Evolutionary conservation across 2,113 vertebrate species (phyloP).

Genomic region (Odontesthes bonariensis): DNA sequence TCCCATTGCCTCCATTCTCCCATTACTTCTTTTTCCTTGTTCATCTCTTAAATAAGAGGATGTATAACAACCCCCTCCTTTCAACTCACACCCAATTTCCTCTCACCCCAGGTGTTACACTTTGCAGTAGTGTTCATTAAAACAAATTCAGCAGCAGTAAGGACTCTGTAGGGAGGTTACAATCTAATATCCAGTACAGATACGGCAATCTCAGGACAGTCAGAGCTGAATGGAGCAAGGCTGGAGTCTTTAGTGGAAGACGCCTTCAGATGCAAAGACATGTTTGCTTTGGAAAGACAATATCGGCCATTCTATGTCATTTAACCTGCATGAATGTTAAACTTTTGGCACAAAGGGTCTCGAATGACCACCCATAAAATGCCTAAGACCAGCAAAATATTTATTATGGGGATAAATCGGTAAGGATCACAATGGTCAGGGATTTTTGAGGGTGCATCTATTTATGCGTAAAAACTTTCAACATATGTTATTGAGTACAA

Average conservation of each 20-base stretch:
- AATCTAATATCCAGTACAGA: constrained; percentile 59
- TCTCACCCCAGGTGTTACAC: constrained; percentile 67
- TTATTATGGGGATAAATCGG: constrained; percentile 49
- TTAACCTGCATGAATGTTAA: constrained; percentile 58
- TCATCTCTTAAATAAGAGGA: constrained; percentile 62
- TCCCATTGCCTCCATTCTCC: constrained; percentile 12
- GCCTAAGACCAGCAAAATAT: constrained; percentile 56
- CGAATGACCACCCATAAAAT: constrained; percentile 51
- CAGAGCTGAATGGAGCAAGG: neutral
- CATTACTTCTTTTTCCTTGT: constrained; percentile 37
- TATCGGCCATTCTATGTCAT: constrained; percentile 46
- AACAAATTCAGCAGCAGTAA: constrained; percentile 64
- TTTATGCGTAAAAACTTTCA: constrained; percentile 35
- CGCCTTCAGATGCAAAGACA: constrained; percentile 39
- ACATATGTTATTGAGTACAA: no score
- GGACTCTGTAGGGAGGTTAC: constrained; percentile 58
- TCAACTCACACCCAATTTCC: constrained; percentile 58
- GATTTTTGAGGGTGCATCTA: constrained; percentile 33
- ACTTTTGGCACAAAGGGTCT: constrained; percentile 40
- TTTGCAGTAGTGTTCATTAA: constrained; percentile 71
- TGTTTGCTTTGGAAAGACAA: constrained; percentile 11
- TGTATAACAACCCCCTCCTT: constrained; percentile 35
- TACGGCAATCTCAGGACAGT: constrained; percentile 42
- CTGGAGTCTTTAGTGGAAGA: constrained; percentile 23
- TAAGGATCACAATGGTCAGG: constrained; percentile 60